Conservation (phyloP, 2,888 invertebrate species). For the Eretmocerus hayati region DNA sequence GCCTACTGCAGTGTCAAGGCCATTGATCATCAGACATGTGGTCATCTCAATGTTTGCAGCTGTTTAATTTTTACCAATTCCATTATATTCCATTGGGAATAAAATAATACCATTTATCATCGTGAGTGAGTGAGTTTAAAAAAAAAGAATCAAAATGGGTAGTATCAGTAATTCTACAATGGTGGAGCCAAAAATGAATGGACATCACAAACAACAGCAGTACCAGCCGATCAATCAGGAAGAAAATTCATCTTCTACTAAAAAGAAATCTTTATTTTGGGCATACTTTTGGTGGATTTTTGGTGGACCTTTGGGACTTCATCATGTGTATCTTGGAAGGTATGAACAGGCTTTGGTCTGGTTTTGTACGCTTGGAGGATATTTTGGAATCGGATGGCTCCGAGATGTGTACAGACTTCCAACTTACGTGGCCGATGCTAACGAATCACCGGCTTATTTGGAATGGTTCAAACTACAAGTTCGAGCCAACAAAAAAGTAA, state of each 20-base stretch:
- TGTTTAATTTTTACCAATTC: too few species aligned
- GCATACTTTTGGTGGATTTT: slow-evolving; percentile 83
- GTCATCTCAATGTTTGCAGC: too few species aligned
- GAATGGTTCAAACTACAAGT: slow-evolving; percentile 59
- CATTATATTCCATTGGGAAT: too few species aligned
- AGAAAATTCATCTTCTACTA: too few species aligned
- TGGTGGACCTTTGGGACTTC: slow-evolving; percentile 81
- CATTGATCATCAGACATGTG: too few species aligned
- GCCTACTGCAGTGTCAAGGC: too few species aligned
- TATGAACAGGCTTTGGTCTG: slow-evolving; percentile 87
- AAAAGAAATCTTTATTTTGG: slow-evolving; percentile 49
- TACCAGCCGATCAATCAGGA: neutral
- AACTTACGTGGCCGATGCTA: slow-evolving; percentile 75
- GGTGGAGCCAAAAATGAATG: too few species aligned
- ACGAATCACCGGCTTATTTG: slow-evolving; percentile 64
- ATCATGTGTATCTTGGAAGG: slow-evolving; percentile 83
- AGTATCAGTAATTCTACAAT: too few species aligned
- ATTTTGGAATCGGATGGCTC: slow-evolving; percentile 78
- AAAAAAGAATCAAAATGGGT: too few species aligned
- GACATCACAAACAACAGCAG: neutral
- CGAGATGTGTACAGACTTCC: slow-evolving; percentile 79
- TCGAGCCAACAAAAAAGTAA: slow-evolving; percentile 53
- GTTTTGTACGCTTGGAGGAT: slow-evolving; percentile 82
- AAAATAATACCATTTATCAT: too few species aligned
- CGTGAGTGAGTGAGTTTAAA: too few species aligned